Evolutionary conservation across 2,888 invertebrate species (phyloP), one percentile per base, ranked within the genome.

Genomic region (Argyresthia goedartella): DNA sequence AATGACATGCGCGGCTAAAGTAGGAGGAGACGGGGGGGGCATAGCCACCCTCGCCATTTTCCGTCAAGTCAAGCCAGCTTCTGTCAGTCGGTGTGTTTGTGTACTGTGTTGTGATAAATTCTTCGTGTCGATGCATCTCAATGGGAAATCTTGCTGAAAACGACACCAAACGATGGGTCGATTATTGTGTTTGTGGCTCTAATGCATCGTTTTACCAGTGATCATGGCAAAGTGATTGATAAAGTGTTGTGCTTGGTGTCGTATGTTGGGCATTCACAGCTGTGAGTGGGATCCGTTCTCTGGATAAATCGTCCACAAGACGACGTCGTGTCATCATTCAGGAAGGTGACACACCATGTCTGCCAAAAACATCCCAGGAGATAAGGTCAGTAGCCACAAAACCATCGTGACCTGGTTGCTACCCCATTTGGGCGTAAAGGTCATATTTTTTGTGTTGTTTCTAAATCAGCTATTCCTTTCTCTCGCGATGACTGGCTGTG

Each of bases 331-430:
- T 72, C 69, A 68, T 71, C 71, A 64, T 65, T 68, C 71, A 69
- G 74, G 69, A 73, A 76, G 81, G 75, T 78, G 77, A 77, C 76
- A 66, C 81, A 85, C 87, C 82, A 92, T 92, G 92, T 91, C 92
- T 87, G 90, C 90, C 77, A 92, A 93, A 88, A 92, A 92, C 87
- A 91, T 93, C 88, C 93, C 93, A 79, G 91, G 93, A 82, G 93
- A 93, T 89, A 93, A 93, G 93, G 93, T 93, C 85, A 85, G 88
- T 79, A 13, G 47, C 75, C 90, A n/a, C 4, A 14, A 14, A 41
- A 13, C 25, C 39, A n/a, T 90, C 71, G 25, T 73, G 71, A 71
- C 70, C 73, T 71, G 71, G 70, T 67, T 51, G 33, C 60, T 56
- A 56, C 59, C 56, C 62, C 63, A 57, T 64, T 59, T 66, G 55